Base-by-base conservation (phyloP, 30 jellyfish, hydroid and myxozoan species). In the Aurelia aurita region DNA sequence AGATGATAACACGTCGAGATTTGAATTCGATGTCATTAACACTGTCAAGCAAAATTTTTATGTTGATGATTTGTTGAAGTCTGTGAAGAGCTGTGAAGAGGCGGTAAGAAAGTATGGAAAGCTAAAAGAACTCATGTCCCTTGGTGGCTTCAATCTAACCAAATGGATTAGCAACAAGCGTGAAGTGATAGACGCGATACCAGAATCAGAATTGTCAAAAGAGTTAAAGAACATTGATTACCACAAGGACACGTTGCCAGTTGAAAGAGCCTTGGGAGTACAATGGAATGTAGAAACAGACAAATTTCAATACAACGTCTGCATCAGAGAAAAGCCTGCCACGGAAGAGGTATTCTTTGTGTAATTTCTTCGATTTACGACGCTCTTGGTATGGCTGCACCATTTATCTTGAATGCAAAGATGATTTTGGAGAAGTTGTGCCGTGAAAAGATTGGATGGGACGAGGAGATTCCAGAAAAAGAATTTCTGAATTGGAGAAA, bases 131-230 rank as follows among this genome's bases (percentile, higher is more conserved):
- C 73, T 88, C 25, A 61, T 79, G 34, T 39, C 77, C 15, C 60
- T 16, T 28, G 97, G 97, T 46, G 92, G 97, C 26, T 88, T 88
- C 70, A 55, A 29, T 19, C 31, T 88, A 19, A 79, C 85, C 13
- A 79, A 88, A 61, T 79, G 92, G 89, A 39, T 29, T 31, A 65
- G 89, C 77, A 69, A 72, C 74, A 65, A 44, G 15, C 69, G 68
- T 25, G 82, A 28, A 43, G 93, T 88, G 32, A 22, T 88, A 3
- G 31, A 69, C 9, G 45, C 89, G 9, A 59, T 88, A 11, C 91
- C 91, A 32, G 74, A 57, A 51, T n/a, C 74, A 2, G 92, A 55
- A 11, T 19, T 75, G 16, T 87, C 91, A 14, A 69, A 71, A 55
- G 67, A 53, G 18, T n/a, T 69, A 64, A 57, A 66, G 74, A 23